Conservation (phyloP, 2,797 vertebrate species). For the Taenioides sp. region DNA sequence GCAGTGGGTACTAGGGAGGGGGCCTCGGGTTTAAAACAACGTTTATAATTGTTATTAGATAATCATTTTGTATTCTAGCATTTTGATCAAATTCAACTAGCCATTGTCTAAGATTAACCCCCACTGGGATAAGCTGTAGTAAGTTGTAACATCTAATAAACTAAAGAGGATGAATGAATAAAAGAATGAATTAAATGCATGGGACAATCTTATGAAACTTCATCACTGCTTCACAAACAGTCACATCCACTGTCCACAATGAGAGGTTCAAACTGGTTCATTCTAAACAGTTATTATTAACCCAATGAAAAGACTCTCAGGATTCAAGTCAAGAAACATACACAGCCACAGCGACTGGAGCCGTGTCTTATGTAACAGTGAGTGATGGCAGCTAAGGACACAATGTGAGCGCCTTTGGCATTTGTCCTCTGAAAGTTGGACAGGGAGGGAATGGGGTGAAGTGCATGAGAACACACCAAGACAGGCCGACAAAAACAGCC, state of each 20-base stretch:
- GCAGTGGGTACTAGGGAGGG: no score
- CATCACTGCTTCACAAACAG: background rate
- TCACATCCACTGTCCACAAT: background rate
- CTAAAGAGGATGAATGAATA: background rate
- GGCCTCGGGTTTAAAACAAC: background rate
- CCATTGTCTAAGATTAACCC: background rate
- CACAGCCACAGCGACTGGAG: conserved; percentile 37
- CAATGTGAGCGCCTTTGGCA: conserved; percentile 68
- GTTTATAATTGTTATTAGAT: background rate
- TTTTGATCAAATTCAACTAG: background rate
- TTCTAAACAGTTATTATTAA: conserved; percentile 29
- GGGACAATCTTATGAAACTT: no score
- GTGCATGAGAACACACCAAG: conserved; percentile 51
- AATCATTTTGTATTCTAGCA: background rate
- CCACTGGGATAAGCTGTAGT: background rate
- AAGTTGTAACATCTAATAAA: background rate
- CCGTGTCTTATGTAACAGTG: conserved; percentile 66
- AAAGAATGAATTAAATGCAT: background rate
- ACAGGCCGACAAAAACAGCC: conserved; percentile 31
- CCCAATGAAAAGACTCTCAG: conserved; percentile 45
- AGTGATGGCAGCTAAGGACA: conserved; percentile 76
- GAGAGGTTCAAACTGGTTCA: background rate
- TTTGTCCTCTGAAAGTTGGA: conserved; percentile 72
- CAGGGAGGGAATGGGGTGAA: conserved; percentile 62
- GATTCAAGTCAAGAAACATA: conserved; percentile 38